Evolutionary conservation across 2,113 vertebrate genomes (phyloP).

Genomic region (Lampris megalopsis): DNA sequence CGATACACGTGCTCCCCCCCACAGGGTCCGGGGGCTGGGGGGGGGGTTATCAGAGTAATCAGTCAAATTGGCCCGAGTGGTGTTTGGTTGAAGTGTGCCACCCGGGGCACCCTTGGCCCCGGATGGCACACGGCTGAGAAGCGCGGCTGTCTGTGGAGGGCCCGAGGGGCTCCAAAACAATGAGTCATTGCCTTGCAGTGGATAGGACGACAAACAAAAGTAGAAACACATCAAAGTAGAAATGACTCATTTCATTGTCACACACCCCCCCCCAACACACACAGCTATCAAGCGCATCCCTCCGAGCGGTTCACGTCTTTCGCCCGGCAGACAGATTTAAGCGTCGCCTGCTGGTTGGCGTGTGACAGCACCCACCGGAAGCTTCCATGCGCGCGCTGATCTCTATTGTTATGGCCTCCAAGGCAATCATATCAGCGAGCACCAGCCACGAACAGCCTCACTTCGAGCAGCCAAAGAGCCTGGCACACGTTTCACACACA

Average conservation of each 20-base stretch:
- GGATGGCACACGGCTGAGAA: no score
- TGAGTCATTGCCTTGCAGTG: constrained; percentile 62
- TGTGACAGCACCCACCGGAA: constrained; percentile 41
- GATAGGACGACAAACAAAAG: constrained; percentile 31
- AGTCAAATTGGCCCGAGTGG: no score
- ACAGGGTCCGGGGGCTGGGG: no score
- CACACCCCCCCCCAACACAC: neutral
- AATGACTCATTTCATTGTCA: constrained; percentile 59
- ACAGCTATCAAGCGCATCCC: neutral
- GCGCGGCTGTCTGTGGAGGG: no score
- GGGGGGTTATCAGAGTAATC: no score
- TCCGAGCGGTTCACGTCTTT: constrained; percentile 39
- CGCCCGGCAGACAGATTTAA: constrained; percentile 54
- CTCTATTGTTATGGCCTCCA: constrained; percentile 29
- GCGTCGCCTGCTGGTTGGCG: constrained; percentile 48
- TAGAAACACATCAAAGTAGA: constrained; percentile 28
- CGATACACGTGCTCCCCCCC: no score
- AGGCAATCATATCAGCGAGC: constrained; percentile 54
- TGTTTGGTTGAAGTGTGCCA: no score
- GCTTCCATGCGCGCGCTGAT: constrained; percentile 46
- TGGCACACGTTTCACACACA: constrained; percentile 31
- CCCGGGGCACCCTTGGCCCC: no score
- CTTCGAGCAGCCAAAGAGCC: constrained; percentile 15
- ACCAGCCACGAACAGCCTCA: constrained; percentile 23
- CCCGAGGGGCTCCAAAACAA: constrained; percentile 42